Evolutionary conservation across 2,888 invertebrate species (phyloP).

Genomic region (Serrognathus titanus): DNA sequence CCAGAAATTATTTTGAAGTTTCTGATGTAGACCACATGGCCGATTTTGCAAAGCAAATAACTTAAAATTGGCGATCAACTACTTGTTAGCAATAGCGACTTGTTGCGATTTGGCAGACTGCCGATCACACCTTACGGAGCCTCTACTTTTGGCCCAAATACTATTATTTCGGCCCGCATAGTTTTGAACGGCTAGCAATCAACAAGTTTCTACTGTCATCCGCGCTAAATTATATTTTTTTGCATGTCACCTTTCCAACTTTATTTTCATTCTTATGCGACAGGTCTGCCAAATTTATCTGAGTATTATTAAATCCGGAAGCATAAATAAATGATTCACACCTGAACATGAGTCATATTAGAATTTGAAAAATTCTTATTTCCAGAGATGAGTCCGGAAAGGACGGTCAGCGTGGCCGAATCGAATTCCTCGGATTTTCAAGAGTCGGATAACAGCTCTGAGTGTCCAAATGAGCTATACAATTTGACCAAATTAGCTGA

Average conservation of each 20-base stretch:
- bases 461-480: conserved; percentile 64
- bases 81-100: conserved; percentile 38
- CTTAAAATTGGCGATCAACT: conserved; percentile 28
- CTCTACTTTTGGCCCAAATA: conserved; percentile 33
- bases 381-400: conserved; percentile 47
- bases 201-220: background rate
- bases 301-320: no score
- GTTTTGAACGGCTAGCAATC: background rate
- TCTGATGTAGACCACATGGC: conserved; percentile 21
- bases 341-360: no score
- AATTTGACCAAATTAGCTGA: conserved; percentile 73
- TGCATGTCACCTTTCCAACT: no score
- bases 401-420: conserved; percentile 47
- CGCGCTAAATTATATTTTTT: no score
- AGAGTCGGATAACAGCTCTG: conserved; percentile 42
- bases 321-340: no score
- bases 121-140: conserved; percentile 46
- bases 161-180: background rate
- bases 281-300: no score
- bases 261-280: no score
- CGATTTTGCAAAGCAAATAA: conserved; percentile 22
- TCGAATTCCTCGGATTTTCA: conserved; percentile 26
- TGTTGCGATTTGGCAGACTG: conserved; percentile 45
- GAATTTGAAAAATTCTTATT: conserved; percentile 9
- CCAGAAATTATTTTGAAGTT: background rate